Conservation (phyloP, 2,888 invertebrate species). For the Volucella bombylans region DNA sequence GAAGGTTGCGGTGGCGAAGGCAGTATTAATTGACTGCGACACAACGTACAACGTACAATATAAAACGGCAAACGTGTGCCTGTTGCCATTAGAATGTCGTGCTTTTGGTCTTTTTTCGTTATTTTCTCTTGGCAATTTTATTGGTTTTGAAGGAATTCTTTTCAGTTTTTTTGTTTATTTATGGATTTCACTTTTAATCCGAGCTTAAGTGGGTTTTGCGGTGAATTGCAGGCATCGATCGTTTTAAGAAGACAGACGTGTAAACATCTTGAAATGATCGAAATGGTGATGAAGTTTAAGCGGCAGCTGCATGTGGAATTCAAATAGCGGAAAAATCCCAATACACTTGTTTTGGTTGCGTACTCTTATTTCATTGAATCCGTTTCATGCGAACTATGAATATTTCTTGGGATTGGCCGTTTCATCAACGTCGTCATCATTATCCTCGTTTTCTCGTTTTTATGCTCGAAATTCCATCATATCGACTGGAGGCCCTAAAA, state of each 20-base stretch:
- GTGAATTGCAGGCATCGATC: conserved; percentile 19
- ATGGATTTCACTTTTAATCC: conserved; percentile 1
- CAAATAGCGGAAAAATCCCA: too few species aligned
- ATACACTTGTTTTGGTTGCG: too few species aligned
- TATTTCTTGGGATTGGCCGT: too few species aligned
- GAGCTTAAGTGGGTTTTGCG: conserved; percentile 15
- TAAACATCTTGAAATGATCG: conserved; percentile 33
- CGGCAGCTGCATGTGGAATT: too few species aligned
- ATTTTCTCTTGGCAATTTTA: background rate
- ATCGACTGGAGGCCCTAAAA: too few species aligned
- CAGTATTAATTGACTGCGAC: conserved; percentile 15
- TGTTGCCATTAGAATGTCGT: conserved; percentile 27
- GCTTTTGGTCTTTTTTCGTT: conserved; percentile 1
- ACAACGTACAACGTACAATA: conserved; percentile 18
- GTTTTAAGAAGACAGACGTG: conserved; percentile 14
- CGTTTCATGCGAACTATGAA: too few species aligned
- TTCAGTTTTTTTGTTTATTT: background rate
- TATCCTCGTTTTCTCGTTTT: too few species aligned
- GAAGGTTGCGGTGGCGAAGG: background rate
- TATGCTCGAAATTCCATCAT: too few species aligned
- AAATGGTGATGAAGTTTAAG: background rate
- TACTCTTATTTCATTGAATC: too few species aligned
- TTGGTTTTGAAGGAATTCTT: conserved; percentile 10
- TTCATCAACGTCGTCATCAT: too few species aligned
- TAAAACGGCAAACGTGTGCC: conserved; percentile 29